phyloP scores from a whole-genome alignment of 2,797 vertebrate species.

The Meda fulgida region DNA sequence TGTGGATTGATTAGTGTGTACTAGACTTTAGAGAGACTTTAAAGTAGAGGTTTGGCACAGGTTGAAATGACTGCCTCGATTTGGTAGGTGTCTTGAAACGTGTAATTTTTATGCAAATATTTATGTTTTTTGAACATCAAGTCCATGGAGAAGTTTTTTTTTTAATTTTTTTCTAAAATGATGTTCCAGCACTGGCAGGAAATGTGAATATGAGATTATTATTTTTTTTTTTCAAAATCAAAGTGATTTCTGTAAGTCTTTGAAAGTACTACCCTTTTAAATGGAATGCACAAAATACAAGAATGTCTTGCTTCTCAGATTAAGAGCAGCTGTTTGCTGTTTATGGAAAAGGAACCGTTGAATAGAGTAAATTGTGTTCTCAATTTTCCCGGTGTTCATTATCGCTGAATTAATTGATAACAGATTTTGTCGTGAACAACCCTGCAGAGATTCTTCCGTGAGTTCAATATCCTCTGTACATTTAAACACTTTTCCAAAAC shows the following conservation, averaged over 20 bases:
- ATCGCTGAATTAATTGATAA: constrained; percentile 32
- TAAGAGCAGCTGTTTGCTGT: constrained; percentile 31
- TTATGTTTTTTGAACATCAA: not conserved
- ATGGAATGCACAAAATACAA: not conserved
- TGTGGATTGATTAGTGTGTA: constrained; percentile 8
- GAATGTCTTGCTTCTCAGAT: not conserved
- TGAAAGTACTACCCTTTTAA: constrained; percentile 3
- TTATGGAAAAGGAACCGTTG: not conserved
- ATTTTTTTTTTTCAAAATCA: not conserved
- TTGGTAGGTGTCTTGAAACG: not conserved
- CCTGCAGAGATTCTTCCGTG: constrained; percentile 7
- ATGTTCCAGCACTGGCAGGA: not conserved
- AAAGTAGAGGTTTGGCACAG: constrained; percentile 8
- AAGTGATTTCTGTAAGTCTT: not conserved
- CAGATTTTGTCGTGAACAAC: not conserved
- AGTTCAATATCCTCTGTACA: constrained; percentile 14
- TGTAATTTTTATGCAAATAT: not conserved
- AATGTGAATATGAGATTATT: not conserved
- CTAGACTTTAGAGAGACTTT: constrained; percentile 4
- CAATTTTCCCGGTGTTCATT: not conserved
- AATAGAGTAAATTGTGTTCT: not conserved
- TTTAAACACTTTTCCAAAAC: constrained; percentile 30
- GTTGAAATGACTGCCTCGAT: not conserved
- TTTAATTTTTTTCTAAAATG: not conserved
- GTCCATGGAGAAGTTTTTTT: not conserved